Conservation (phyloP, 2,888 invertebrate genomes). For the Lochmaea capreae region DNA sequence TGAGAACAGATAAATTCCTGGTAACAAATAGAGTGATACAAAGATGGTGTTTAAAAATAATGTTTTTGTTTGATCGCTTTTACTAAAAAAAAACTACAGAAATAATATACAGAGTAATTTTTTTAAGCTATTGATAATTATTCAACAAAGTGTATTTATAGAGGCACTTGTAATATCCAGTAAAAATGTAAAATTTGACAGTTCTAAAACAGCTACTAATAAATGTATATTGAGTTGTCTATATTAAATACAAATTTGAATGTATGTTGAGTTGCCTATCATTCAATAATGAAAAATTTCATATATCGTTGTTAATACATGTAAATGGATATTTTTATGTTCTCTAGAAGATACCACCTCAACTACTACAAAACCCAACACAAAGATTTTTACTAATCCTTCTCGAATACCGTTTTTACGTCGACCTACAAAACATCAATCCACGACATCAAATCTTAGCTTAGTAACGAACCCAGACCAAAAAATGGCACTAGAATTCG, state of each 20-base stretch:
- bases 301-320: too few relatives aligned
- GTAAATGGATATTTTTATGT: background rate
- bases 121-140: too few relatives aligned
- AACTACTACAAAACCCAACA: slow-evolving; percentile 35
- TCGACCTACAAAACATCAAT: slow-evolving; percentile 44
- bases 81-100: background rate
- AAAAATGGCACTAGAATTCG: slow-evolving; percentile 56
- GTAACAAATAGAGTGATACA: background rate
- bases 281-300: too few relatives aligned
- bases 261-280: too few relatives aligned
- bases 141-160: too few relatives aligned
- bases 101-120: background rate
- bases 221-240: too few relatives aligned
- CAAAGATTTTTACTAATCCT: slow-evolving; percentile 48
- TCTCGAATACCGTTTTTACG: slow-evolving; percentile 52
- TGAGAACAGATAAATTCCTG: slow-evolving; percentile 43
- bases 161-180: too few relatives aligned
- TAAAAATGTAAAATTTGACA: too few relatives aligned
- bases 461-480: slow-evolving; percentile 51
- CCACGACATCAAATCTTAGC: slow-evolving; percentile 19
- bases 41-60: background rate
- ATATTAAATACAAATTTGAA: too few relatives aligned
- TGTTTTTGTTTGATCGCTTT: background rate
- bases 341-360: background rate
- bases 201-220: too few relatives aligned